Evolutionary conservation across 2,797 vertebrate genomes (phyloP).

Genomic region (Heterohyrax brucei): DNA sequence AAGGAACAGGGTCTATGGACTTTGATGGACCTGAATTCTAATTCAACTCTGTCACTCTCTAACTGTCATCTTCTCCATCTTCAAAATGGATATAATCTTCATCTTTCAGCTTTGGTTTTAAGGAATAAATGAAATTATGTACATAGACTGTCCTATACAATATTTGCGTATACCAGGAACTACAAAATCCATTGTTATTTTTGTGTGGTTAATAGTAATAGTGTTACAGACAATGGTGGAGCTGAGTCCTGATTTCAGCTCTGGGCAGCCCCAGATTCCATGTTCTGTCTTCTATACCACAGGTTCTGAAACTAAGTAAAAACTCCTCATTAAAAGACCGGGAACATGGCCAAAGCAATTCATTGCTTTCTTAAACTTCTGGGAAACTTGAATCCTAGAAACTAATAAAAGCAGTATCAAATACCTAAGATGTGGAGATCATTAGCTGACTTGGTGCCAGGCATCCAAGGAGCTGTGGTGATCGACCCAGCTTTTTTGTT

Average conservation of each 20-base stretch:
- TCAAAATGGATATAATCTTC: neutral
- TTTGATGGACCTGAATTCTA: neutral
- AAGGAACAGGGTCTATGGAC: neutral
- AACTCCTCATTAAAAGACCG: neutral
- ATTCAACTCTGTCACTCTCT: neutral
- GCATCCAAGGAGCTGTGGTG: neutral
- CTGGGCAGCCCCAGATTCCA: neutral
- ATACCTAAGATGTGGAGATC: neutral
- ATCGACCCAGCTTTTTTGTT: constrained; percentile 55
- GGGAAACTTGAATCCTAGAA: constrained; percentile 65
- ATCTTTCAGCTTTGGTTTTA: neutral
- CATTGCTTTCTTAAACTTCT: constrained; percentile 57
- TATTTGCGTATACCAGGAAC: neutral
- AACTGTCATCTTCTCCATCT: neutral
- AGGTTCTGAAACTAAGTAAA: constrained; percentile 51
- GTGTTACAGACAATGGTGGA: neutral
- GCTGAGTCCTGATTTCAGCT: neutral
- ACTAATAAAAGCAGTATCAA: constrained; percentile 22
- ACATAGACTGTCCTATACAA: neutral
- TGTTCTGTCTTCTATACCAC: constrained; percentile 14
- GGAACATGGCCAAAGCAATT: constrained; percentile 58
- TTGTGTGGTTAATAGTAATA: neutral
- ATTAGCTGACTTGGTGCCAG: neutral
- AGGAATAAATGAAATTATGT: neutral
- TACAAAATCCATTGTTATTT: neutral